Evolutionary conservation across 2,888 invertebrate species (phyloP).

Genomic region (Sminthurides aquaticus): DNA sequence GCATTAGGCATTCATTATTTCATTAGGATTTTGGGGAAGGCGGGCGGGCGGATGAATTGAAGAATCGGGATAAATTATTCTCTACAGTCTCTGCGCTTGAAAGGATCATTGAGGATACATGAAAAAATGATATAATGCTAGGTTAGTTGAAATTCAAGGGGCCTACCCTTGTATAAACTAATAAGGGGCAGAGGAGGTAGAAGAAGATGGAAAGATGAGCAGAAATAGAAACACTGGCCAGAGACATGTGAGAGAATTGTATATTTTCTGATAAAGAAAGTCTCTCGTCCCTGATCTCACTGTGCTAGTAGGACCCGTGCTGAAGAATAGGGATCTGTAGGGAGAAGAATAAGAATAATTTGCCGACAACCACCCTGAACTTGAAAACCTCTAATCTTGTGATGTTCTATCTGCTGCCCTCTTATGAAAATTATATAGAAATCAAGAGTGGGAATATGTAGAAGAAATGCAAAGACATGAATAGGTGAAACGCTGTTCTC

Average conservation of each 20-base stretch:
- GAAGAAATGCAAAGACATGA: too few relatives aligned
- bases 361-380: too few relatives aligned
- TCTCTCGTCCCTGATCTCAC: too few relatives aligned
- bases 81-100: not conserved
- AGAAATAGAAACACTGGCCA: too few relatives aligned
- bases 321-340: not conserved
- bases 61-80: too few relatives aligned
- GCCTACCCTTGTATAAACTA: not conserved
- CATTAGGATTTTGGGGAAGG: slow-evolving; percentile 21
- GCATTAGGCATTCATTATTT: slow-evolving; percentile 36
- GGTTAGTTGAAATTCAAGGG: not conserved
- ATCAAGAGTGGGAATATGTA: not conserved
- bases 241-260: too few relatives aligned
- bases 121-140: slow-evolving; percentile 1
- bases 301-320: not conserved
- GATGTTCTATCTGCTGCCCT: not conserved
- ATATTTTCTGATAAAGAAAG: too few relatives aligned
- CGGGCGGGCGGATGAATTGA: not conserved
- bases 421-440: not conserved
- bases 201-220: not conserved
- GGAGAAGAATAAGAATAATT: not conserved
- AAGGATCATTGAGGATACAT: not conserved
- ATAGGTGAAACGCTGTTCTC: too few relatives aligned
- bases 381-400: not conserved
- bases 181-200: not conserved